Conservation (phyloP, 2,797 vertebrate species). For the Gephyroberyx darwinii region DNA sequence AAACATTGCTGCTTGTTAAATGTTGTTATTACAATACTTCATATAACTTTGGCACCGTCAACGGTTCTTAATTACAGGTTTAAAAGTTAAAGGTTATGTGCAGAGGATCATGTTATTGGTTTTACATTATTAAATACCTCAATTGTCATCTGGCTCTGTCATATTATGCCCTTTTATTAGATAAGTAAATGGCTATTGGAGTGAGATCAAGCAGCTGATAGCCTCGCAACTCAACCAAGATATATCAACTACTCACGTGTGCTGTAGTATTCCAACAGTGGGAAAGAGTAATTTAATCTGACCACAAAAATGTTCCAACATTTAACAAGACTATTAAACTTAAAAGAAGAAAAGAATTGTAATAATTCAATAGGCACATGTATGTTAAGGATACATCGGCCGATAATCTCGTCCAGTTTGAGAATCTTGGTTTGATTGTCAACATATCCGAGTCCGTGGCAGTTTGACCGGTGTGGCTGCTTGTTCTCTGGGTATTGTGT, state of each 20-base stretch:
- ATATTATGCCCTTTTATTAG: constrained; percentile 10
- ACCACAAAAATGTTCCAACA: background rate
- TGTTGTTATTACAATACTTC: constrained; percentile 21
- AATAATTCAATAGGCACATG: background rate
- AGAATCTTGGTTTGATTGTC: background rate
- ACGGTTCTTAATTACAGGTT: background rate
- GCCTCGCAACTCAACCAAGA: background rate
- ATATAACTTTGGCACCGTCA: background rate
- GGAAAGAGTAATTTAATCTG: no score
- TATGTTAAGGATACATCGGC: background rate
- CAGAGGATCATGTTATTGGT: constrained; percentile 28
- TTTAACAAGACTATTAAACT: background rate
- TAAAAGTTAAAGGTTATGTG: constrained; percentile 19
- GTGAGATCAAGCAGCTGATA: constrained; percentile 39
- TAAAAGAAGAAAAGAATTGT: no score
- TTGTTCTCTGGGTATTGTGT: constrained; percentile 40
- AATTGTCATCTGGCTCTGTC: constrained; percentile 42
- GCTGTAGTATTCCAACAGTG: no score
- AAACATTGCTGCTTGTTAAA: constrained; percentile 15
- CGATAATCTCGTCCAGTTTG: background rate
- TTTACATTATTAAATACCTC: constrained; percentile 65
- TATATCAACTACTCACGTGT: background rate
- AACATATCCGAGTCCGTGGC: background rate
- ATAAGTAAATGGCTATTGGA: constrained; percentile 13
- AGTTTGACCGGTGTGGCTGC: constrained; percentile 23